phyloP scores from a whole-genome alignment of 2,888 invertebrate species.

The Volucella zonaria region DNA sequence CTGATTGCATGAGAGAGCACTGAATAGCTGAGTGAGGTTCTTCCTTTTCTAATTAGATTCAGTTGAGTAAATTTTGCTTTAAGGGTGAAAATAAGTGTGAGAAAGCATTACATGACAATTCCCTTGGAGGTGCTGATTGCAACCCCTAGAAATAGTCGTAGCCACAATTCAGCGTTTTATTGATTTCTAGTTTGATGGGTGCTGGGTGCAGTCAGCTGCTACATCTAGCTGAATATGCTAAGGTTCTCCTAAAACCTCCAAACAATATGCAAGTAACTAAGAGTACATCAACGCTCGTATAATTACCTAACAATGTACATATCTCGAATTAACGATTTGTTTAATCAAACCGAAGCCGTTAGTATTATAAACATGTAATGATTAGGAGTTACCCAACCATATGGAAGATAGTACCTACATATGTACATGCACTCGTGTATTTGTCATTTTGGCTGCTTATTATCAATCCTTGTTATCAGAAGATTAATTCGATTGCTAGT shows the following conservation, averaged over 20 bases:
- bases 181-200: slow-evolving; percentile 59
- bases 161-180: slow-evolving; percentile 55
- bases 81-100: slow-evolving; percentile 43
- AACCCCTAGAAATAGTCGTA: slow-evolving; percentile 35
- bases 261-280: slow-evolving; percentile 3
- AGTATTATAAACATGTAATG: background rate
- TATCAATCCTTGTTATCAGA: slow-evolving; percentile 37
- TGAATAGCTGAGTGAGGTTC: slow-evolving; percentile 14
- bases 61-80: slow-evolving; percentile 30
- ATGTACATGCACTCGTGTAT: background rate
- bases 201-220: slow-evolving; percentile 60
- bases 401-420: slow-evolving; percentile 2
- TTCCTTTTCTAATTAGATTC: slow-evolving; percentile 23
- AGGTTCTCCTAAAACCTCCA: background rate
- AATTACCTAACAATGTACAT: no score
- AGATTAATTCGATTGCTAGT: slow-evolving; percentile 23
- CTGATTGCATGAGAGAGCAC: slow-evolving; percentile 27
- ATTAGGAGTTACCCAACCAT: background rate
- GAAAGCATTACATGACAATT: background rate
- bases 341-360: background rate
- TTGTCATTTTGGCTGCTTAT: background rate
- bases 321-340: slow-evolving; percentile 8
- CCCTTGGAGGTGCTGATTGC: slow-evolving; percentile 37
- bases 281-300: no score
- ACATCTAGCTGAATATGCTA: slow-evolving; percentile 33